Percentiles rank a stretch among this genome's conserved stretches.
Evolutionary conservation across 2,113 vertebrate genomes (phyloP).

Genomic region (Psophia crepitans): DNA sequence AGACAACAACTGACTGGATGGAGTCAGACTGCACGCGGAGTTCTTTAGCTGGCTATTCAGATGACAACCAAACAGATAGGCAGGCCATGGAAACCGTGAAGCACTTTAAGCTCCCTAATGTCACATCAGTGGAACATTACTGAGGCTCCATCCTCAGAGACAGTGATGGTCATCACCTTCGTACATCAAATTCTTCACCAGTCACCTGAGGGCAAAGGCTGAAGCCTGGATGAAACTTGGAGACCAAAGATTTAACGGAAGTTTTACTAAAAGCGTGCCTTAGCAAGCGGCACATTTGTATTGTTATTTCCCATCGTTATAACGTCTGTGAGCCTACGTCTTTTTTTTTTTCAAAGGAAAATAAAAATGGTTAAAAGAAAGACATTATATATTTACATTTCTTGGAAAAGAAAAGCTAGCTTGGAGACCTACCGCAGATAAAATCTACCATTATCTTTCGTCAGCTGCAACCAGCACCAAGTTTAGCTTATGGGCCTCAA

Average conservation of each 20-base stretch:
- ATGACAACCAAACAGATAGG: background rate
- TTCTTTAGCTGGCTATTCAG: background rate
- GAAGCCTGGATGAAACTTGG: background rate
- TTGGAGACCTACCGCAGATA: background rate
- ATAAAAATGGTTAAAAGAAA: background rate
- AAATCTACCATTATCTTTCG: background rate
- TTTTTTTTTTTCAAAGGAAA: background rate
- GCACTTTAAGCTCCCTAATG: background rate
- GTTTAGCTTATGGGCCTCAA: background rate
- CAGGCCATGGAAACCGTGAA: background rate
- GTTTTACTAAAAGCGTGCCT: background rate
- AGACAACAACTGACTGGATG: background rate
- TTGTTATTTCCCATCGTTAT: background rate
- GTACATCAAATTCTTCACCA: background rate
- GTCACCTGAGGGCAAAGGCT: background rate
- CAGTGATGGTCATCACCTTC: background rate
- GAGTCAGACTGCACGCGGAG: background rate
- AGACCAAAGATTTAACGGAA: background rate
- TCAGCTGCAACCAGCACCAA: background rate
- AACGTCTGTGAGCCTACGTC: background rate
- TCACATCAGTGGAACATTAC: rapidly evolving
- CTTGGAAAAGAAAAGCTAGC: background rate
- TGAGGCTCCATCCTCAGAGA: background rate
- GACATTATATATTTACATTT: background rate
- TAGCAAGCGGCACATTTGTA: background rate